Conservation (phyloP, 1,140 invertebrate genomes). For the Macrocentrus cingulum region DNA sequence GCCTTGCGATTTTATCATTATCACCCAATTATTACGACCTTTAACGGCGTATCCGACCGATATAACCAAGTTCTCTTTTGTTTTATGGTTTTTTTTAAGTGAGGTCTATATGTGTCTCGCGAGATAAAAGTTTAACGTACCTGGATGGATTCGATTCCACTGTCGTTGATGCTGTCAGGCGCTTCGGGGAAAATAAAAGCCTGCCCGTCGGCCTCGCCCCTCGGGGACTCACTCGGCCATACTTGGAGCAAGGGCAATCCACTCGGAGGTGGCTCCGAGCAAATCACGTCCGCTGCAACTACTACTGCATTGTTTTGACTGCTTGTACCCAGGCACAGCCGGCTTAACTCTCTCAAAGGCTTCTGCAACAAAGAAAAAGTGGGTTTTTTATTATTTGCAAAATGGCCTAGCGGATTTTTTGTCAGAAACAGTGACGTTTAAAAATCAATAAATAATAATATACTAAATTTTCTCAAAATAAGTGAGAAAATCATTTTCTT, state of each 20-base stretch:
- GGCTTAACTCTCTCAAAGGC: slow-evolving; percentile 61
- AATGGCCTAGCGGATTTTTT: too few relatives aligned
- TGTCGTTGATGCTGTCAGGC: slow-evolving; percentile 51
- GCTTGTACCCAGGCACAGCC: slow-evolving; percentile 61
- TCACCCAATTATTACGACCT: slow-evolving; percentile 17
- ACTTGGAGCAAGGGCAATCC: slow-evolving; percentile 66
- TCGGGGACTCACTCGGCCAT: slow-evolving; percentile 69
- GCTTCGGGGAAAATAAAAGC: slow-evolving; percentile 66
- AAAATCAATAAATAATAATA: too few relatives aligned
- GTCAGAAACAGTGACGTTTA: too few relatives aligned
- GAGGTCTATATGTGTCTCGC: too few relatives aligned
- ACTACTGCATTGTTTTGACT: slow-evolving; percentile 38
- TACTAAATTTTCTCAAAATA: too few relatives aligned
- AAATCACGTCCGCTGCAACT: slow-evolving; percentile 40
- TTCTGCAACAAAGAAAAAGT: slow-evolving; percentile 59
- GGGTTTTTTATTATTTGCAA: too few relatives aligned
- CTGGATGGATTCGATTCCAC: slow-evolving; percentile 72
- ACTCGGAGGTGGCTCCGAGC: slow-evolving; percentile 43
- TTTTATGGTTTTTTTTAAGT: too few relatives aligned
- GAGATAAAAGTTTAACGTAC: too few relatives aligned
- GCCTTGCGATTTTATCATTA: slow-evolving; percentile 51
- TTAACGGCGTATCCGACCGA: too few relatives aligned
- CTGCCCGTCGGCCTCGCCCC: slow-evolving; percentile 69
- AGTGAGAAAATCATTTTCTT: too few relatives aligned
- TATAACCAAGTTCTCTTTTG: too few relatives aligned